Evolutionary conservation across 35 echinoderm and acorn worm genomes (phyloP), one percentile per base, ranked within the genome.

Genomic region (Stichopus chloronotus): DNA sequence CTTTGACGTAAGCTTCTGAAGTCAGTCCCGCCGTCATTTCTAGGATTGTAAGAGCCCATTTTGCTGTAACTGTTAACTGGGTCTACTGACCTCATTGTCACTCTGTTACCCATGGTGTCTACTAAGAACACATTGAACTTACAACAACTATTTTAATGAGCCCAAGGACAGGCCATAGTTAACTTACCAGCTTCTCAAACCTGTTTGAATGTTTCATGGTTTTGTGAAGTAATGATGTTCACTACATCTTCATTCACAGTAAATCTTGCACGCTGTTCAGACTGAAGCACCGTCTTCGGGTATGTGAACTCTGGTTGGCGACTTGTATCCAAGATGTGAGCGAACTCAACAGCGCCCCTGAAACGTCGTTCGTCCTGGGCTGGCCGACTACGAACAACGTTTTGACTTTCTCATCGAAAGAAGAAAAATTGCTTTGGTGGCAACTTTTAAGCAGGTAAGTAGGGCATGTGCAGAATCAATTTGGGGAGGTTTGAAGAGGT

Each of bases 371-470:
- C 90, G 97, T 98, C 43, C 56, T 98, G 4, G 97, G 97, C 14
- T 98, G 97, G 97, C 97, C 97, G 17, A 96, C 93, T 2, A 94
- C 92, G 25, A 98, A 94, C 58, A 85, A 86, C 81, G 97, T 98
- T 9, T 84, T 95, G 30, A 94, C 97, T n/a, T 98, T 98, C 88
- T 81, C 58, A 56, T 96, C 92, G 3, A 60, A 72, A 9, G 95
- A 94, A 63, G 93, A 96, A 90, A 92, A 90, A 71, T 60, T 92
- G 55, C 58, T 98, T 19, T 98, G 97, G 97, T 94, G 95, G 93
- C 93, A 96, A 76, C 84, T 83, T 53, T 79, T 98, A 10, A 89
- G 82, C 95, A 98, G 94, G 97, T 98, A 88, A 98, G 97, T 92
- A 56, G 4, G 81, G 7, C 7, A 13, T 8, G 6, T 82, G 22